phyloP scores from a whole-genome alignment of 2,888 invertebrate genomes.

The Axea sp. region DNA sequence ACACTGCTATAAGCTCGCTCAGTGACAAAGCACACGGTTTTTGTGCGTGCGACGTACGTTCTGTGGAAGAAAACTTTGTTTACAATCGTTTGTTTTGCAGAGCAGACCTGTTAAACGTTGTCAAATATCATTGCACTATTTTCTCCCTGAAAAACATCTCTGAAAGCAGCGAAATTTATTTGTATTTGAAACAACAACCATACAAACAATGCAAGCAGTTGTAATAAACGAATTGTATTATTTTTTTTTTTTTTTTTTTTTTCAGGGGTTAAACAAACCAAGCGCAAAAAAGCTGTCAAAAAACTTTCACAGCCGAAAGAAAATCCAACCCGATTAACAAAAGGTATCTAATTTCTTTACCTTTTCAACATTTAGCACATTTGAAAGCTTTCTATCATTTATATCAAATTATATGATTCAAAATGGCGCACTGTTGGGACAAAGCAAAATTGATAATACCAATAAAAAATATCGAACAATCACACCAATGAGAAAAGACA shows the following conservation, averaged over 20 bases:
- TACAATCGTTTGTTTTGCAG: too few relatives aligned
- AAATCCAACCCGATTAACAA: constrained; percentile 56
- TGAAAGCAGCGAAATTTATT: too few relatives aligned
- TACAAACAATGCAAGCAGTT: too few relatives aligned
- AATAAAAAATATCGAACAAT: constrained; percentile 7
- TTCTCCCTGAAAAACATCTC: too few relatives aligned
- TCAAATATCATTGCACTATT: too few relatives aligned
- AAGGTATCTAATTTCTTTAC: constrained; percentile 79
- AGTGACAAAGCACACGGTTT: too few relatives aligned
- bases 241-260: not conserved
- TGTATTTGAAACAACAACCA: too few relatives aligned
- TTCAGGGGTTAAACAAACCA: constrained; percentile 72
- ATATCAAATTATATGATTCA: constrained; percentile 62
- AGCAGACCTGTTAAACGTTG: too few relatives aligned
- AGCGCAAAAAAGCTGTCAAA: constrained; percentile 15
- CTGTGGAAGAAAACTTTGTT: too few relatives aligned
- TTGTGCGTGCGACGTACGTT: too few relatives aligned
- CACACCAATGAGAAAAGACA: constrained; percentile 15
- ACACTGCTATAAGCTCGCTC: too few relatives aligned
- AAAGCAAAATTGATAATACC: constrained; percentile 8
- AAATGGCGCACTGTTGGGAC: constrained; percentile 44
- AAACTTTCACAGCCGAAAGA: constrained; percentile 26
- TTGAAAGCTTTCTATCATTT: constrained; percentile 51
- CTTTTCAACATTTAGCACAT: constrained; percentile 70
- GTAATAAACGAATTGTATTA: too few relatives aligned